These are phyloP conservation scores for Cyphomyrmex costatus DNA, from an alignment of 1,140 invertebrate species.

Conservation along the genomic window DNA sequence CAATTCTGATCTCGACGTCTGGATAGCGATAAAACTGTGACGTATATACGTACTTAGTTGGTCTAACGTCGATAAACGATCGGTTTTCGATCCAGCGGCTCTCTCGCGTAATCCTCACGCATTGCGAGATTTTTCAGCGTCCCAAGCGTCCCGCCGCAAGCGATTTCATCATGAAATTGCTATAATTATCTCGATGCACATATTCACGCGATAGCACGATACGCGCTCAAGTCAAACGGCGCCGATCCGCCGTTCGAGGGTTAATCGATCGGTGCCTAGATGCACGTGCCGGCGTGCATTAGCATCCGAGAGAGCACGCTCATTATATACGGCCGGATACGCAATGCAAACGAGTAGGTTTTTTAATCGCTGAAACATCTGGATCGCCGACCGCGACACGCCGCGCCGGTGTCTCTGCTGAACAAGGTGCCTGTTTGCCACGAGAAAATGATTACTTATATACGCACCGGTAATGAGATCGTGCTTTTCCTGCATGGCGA, in stretches of 20 bases:
- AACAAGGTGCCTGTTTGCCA: conserved; percentile 26
- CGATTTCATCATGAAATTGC: conserved; percentile 57
- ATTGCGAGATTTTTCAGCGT: conserved; percentile 1
- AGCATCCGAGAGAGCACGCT: conserved; percentile 18
- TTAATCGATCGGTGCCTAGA: conserved; percentile 41
- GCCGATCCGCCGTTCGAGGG: conserved; percentile 38
- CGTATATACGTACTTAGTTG: neutral
- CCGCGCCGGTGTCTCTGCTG: conserved; percentile 21
- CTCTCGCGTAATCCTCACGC: conserved; percentile 28
- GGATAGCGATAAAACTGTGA: neutral
- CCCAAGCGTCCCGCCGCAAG: neutral
- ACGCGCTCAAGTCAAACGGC: conserved; percentile 28
- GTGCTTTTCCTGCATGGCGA: conserved; percentile 40
- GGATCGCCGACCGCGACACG: conserved; percentile 34
- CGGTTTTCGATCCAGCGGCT: neutral
- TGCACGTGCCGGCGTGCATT: conserved; percentile 54
- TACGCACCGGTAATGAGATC: conserved; percentile 42
- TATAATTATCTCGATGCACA: conserved; percentile 39
- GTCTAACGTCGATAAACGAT: neutral
- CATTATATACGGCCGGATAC: conserved; percentile 37
- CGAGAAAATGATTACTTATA: conserved; percentile 56
- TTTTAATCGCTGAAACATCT: conserved; percentile 54
- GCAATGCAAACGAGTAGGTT: conserved; percentile 1
- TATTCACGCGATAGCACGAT: conserved; percentile 22
- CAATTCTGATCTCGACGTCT: neutral